These are phyloP conservation scores for Scaptodrosophila latifasciaeformis DNA, from an alignment of 2,888 invertebrate genomes.

Conservation along the genomic window DNA sequence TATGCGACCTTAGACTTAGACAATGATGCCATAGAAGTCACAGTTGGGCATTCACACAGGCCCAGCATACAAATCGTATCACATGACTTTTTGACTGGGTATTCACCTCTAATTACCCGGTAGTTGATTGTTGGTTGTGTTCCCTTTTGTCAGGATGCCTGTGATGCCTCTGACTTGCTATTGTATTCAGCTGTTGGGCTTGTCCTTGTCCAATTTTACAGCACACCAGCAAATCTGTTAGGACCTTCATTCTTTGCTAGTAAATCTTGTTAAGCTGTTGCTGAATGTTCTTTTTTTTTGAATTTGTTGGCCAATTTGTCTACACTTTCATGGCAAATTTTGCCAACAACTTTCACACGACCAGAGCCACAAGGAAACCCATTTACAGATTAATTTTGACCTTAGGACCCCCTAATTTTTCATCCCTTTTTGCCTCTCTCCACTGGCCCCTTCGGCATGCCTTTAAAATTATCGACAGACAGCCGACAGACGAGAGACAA, in stretches of 20 bases:
- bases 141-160: neutral
- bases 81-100: constrained; percentile 71
- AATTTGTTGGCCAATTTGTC: constrained; percentile 50
- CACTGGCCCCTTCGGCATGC: too few relatives aligned
- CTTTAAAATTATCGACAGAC: too few relatives aligned
- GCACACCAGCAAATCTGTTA: constrained; percentile 34
- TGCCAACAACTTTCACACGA: constrained; percentile 53
- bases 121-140: constrained; percentile 54
- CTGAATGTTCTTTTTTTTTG: constrained; percentile 39
- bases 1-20: too few relatives aligned
- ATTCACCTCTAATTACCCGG: constrained; percentile 66
- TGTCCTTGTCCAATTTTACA: constrained; percentile 1
- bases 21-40: too few relatives aligned
- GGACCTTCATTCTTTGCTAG: too few relatives aligned
- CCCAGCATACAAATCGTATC: constrained; percentile 70
- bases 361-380: too few relatives aligned
- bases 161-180: neutral
- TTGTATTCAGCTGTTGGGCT: neutral
- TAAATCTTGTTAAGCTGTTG: too few relatives aligned
- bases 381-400: too few relatives aligned
- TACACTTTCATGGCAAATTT: constrained; percentile 50
- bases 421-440: too few relatives aligned
- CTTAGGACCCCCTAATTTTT: too few relatives aligned
- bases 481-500: neutral
- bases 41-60: constrained; percentile 40